Base-by-base conservation (phyloP, 92 coral and sea anemone species). In the Phenganax subtilis region DNA sequence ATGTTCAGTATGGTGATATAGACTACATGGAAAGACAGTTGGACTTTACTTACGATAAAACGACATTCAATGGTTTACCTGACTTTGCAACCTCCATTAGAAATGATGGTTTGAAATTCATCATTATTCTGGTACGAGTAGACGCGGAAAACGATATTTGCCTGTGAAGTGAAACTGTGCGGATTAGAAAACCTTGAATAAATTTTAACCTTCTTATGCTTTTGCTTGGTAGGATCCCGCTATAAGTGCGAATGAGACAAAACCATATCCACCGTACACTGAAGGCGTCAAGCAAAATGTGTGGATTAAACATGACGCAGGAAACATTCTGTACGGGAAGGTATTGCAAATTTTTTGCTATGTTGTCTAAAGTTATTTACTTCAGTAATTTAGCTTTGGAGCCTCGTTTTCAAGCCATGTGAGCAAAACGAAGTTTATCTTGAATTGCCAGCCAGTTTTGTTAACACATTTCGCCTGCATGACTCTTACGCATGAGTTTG, bases 1-100 rank as follows among this genome's bases (percentile, higher is more conserved):
- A 93, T 69, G 97, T 93, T 52, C 98, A 93, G 85, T 93, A 75
- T 67, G 97, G 97, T 16, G 98, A 93, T 76, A 93, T 93, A 37
- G 98, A 93, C 65, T 91, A 93, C 85, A 93, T 93, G 98, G 84
- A 88, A 71, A 85, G 98, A 59, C 89, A 89, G 75, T 87, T 91
- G 53, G 98, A 93, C 86, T 93, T 93, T 75, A 93, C 98, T 25
- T 93, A 91, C 51, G 90, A 93, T 77, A 87, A 89, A 27, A 80
- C 72, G 0, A 86, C 75, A 85, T 93, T 75, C 77, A 81, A 86
- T 7, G 97, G 93, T 12, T 84, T 89, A 16, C 98, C 98, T 12
- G 90, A 90, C 12, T 93, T 89, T 74, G 97, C 91, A 14, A 84
- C 86, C 29, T 86, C 90, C 16, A 80, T 88, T 58, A 89, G 88